These are phyloP conservation scores for Ormyrus pomaceus DNA, from an alignment of 2,888 invertebrate genomes.

Conservation along the genomic window DNA sequence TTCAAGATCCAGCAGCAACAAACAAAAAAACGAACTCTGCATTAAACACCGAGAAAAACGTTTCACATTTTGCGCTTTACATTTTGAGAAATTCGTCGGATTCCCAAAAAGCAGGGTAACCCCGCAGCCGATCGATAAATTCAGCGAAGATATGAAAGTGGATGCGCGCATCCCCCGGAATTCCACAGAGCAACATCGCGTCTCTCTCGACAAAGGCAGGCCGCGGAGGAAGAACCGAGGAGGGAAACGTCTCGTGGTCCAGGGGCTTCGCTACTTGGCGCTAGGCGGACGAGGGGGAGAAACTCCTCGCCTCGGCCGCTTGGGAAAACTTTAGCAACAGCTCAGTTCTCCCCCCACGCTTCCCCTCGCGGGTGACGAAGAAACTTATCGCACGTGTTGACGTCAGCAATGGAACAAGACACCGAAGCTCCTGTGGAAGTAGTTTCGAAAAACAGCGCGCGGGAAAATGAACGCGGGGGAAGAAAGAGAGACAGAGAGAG, in stretches of 20 bases:
- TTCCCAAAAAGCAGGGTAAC: too few species aligned
- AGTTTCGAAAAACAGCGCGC: too few species aligned
- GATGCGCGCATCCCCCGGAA: neutral
- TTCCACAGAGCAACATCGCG: neutral
- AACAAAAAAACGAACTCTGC: too few species aligned
- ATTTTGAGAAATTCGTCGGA: too few species aligned
- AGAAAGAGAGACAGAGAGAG: neutral
- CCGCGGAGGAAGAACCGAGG: too few species aligned
- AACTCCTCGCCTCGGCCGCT: conserved; percentile 22
- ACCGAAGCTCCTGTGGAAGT: too few species aligned
- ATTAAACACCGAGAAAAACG: too few species aligned
- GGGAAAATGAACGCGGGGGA: neutral
- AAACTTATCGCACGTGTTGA: conserved; percentile 30
- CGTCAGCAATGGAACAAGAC: neutral
- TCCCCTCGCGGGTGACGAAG: neutral
- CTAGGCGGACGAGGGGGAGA: neutral
- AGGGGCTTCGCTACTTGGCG: neutral
- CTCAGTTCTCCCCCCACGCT: neutral
- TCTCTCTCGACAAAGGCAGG: neutral
- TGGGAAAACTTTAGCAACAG: conserved; percentile 28
- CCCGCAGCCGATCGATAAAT: too few species aligned
- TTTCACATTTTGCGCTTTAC: too few species aligned
- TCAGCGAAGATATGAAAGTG: too few species aligned
- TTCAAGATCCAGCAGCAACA: too few species aligned
- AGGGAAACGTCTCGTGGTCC: conserved; percentile 6